phyloP scores from a whole-genome alignment of 2,113 vertebrate genomes.

The Daubentonia madagascariensis region DNA sequence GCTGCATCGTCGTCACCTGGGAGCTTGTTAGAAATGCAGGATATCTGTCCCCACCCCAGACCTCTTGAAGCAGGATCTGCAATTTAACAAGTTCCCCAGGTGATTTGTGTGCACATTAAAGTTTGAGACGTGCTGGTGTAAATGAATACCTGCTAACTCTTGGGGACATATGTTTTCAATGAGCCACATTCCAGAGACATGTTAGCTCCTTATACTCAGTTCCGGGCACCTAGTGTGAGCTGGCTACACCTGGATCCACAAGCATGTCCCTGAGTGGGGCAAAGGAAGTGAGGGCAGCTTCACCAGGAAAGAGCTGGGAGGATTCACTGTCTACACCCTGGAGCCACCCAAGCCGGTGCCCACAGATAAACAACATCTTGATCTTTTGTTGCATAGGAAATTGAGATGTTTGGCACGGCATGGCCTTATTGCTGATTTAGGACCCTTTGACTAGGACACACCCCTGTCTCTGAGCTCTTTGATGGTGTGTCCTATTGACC shows the following conservation, averaged over 20 bases:
- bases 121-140: not conserved
- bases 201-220: not conserved
- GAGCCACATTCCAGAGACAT: not conserved
- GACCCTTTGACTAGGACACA: not conserved
- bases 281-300: not conserved
- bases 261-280: not conserved
- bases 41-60: not conserved
- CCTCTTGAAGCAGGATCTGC: not conserved
- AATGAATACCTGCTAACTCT: not conserved
- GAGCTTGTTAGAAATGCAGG: not conserved
- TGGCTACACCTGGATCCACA: not conserved
- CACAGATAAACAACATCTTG: rapidly evolving
- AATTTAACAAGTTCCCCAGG: not conserved
- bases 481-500: not conserved
- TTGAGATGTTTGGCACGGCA: not conserved
- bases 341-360: too few relatives aligned
- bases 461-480: not conserved
- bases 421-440: not conserved
- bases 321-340: rapidly evolving
- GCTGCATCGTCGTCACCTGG: not conserved
- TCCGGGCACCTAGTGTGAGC: not conserved
- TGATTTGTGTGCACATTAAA: not conserved
- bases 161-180: not conserved
- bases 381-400: not conserved
- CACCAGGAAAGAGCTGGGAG: rapidly evolving